Conservation (phyloP, 2,797 vertebrate genomes). For the Sebastes miniatus region DNA sequence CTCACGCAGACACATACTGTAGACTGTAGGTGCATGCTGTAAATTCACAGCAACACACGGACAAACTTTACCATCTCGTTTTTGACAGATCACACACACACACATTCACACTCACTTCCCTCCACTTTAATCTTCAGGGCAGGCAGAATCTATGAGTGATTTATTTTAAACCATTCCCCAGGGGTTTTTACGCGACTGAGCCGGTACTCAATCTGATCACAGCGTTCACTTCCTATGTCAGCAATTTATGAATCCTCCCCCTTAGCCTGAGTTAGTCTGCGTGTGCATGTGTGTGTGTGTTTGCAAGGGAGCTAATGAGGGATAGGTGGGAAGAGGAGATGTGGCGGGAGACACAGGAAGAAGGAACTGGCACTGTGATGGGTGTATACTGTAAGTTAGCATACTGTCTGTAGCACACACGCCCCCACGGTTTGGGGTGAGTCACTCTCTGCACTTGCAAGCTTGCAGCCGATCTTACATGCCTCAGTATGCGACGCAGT, state of each 20-base stretch:
- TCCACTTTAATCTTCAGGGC: slow-evolving; percentile 55
- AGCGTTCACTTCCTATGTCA: slow-evolving; percentile 55
- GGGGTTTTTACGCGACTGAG: slow-evolving; percentile 34
- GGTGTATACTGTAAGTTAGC: slow-evolving; percentile 54
- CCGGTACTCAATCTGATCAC: slow-evolving; percentile 48
- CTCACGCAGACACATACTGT: slow-evolving; percentile 7
- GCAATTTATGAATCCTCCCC: slow-evolving; percentile 48
- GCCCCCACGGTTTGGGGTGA: slow-evolving; percentile 67
- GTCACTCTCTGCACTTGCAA: slow-evolving; percentile 76
- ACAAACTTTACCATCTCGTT: slow-evolving; percentile 27
- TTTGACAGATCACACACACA: slow-evolving; percentile 21
- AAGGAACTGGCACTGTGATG: slow-evolving; percentile 39
- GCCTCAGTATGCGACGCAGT: slow-evolving; percentile 24
- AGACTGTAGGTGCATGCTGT: neutral
- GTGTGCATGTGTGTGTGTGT: slow-evolving; percentile 42
- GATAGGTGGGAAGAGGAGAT: slow-evolving; percentile 2
- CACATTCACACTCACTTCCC: slow-evolving; percentile 3
- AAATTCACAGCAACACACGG: slow-evolving; percentile 17
- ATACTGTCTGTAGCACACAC: slow-evolving; percentile 40
- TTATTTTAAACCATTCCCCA: slow-evolving; percentile 55
- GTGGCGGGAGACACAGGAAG: slow-evolving; percentile 13
- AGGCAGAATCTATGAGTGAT: slow-evolving; percentile 56
- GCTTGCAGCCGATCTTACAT: slow-evolving; percentile 59
- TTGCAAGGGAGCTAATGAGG: slow-evolving; percentile 42
- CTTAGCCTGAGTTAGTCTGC: slow-evolving; percentile 27